phyloP scores from a whole-genome alignment of 2,888 invertebrate species.

The Aleiodes testaceus region DNA sequence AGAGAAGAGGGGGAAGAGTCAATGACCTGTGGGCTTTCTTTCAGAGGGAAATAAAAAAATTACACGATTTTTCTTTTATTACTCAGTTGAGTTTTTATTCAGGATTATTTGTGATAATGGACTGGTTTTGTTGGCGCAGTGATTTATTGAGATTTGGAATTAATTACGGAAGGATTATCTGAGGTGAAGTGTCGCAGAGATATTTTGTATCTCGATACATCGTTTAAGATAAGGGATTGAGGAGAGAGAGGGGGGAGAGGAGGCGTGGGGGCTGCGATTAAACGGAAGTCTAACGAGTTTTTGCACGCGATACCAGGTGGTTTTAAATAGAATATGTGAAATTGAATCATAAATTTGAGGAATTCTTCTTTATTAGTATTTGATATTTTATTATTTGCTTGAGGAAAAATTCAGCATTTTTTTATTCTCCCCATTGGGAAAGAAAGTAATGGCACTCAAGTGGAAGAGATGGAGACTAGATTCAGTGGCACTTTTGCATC shows the following conservation, averaged over 20 bases:
- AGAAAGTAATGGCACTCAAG: slow-evolving; percentile 33
- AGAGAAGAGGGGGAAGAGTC: neutral
- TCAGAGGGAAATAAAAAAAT: no score
- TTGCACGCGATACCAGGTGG: slow-evolving; percentile 39
- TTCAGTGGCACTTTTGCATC: slow-evolving; percentile 29
- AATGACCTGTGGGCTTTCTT: neutral
- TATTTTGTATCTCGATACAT: slow-evolving; percentile 1
- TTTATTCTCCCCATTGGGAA: neutral
- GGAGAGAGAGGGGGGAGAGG: neutral
- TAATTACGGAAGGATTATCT: slow-evolving; percentile 2
- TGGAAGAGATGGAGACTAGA: slow-evolving; percentile 34
- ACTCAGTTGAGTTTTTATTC: no score
- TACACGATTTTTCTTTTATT: slow-evolving; percentile 16
- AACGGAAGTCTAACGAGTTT: slow-evolving; percentile 45
- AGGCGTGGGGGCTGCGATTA: slow-evolving; percentile 37
- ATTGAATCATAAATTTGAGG: slow-evolving; percentile 10
- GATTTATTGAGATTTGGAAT: slow-evolving; percentile 14
- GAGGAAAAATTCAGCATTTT: no score
- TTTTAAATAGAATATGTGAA: slow-evolving; percentile 11
- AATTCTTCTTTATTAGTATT: no score
- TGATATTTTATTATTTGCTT: neutral
- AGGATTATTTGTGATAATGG: slow-evolving; percentile 35
- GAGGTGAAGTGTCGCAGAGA: slow-evolving; percentile 13
- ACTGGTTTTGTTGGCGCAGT: slow-evolving; percentile 21
- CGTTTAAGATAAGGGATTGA: slow-evolving; percentile 24